Evolutionary conservation across 2,888 invertebrate genomes (phyloP).

Genomic region (Diarsia mendica): DNA sequence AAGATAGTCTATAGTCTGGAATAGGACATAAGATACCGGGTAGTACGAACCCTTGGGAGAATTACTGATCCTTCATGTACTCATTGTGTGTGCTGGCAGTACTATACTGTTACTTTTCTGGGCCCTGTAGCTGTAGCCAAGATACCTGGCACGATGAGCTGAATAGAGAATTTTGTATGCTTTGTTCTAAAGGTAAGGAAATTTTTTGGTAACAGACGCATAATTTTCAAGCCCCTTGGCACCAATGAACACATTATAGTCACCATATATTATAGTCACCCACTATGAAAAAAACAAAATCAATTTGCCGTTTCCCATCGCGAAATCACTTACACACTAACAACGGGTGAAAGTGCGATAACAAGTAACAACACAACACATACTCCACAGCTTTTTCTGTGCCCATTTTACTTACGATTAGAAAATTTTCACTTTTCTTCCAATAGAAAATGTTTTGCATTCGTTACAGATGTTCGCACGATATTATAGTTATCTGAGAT

Average conservation of each 20-base stretch:
- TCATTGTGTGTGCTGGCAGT: no score
- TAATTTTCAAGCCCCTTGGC: not conserved
- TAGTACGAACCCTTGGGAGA: no score
- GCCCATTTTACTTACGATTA: slow-evolving; percentile 53
- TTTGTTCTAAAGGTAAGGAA: not conserved
- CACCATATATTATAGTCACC: no score
- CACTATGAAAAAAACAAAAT: not conserved
- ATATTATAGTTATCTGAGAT: slow-evolving; percentile 61
- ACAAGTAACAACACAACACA: slow-evolving; percentile 42
- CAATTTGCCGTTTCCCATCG: slow-evolving; percentile 19
- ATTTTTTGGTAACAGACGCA: not conserved
- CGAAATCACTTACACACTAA: slow-evolving; percentile 8
- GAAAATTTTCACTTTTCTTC: slow-evolving; percentile 77
- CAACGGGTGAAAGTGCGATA: slow-evolving; percentile 51
- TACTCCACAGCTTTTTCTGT: slow-evolving; percentile 53
- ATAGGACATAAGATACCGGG: no score
- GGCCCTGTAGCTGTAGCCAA: not conserved
- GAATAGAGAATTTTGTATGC: not conserved
- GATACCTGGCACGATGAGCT: not conserved
- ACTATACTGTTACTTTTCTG: not conserved
- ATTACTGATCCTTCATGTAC: no score
- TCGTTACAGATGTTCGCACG: slow-evolving; percentile 72
- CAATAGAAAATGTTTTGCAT: slow-evolving; percentile 68
- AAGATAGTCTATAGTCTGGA: no score
- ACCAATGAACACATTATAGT: not conserved